Conservation (phyloP, 2,113 vertebrate genomes). For the Chiloscyllium plagiosum region DNA sequence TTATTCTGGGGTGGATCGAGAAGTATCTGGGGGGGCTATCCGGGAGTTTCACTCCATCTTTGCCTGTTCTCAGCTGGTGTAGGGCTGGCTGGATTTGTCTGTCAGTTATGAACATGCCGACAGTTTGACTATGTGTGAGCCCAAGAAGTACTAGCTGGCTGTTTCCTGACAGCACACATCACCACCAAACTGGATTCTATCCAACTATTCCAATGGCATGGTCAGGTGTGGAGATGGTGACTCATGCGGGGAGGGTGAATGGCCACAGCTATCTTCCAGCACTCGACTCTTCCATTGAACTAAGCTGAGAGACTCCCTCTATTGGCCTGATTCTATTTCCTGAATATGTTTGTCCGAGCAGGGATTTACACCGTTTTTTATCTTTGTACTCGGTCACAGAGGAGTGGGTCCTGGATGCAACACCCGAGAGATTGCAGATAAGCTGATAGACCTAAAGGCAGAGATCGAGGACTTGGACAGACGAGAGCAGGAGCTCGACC, state of each 20-base stretch:
- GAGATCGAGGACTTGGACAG: slow-evolving; percentile 88
- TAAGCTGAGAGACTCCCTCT: background rate
- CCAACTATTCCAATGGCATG: too few species aligned
- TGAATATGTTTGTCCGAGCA: background rate
- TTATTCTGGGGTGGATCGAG: too few species aligned
- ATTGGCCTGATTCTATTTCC: background rate
- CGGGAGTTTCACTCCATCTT: background rate
- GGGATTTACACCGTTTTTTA: background rate
- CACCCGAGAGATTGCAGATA: slow-evolving; percentile 93
- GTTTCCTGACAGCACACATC: background rate
- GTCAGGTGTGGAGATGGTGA: too few species aligned
- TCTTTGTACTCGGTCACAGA: slow-evolving; percentile 49
- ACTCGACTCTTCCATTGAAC: background rate
- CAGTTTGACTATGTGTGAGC: background rate
- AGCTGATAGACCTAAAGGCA: slow-evolving; percentile 91
- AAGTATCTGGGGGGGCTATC: background rate
- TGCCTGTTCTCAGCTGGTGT: background rate
- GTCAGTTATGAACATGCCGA: too few species aligned
- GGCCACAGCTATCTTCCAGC: background rate
- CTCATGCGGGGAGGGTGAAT: background rate
- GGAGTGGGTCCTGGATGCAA: slow-evolving; percentile 97
- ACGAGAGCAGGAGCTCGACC: slow-evolving; percentile 86
- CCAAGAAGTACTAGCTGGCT: background rate
- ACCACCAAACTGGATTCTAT: background rate
- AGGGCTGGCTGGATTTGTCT: background rate